Percentiles rank a stretch among this genome's conserved stretches.
Conservation (phyloP, 2,797 vertebrate species). For the Cuniculus paca region DNA sequence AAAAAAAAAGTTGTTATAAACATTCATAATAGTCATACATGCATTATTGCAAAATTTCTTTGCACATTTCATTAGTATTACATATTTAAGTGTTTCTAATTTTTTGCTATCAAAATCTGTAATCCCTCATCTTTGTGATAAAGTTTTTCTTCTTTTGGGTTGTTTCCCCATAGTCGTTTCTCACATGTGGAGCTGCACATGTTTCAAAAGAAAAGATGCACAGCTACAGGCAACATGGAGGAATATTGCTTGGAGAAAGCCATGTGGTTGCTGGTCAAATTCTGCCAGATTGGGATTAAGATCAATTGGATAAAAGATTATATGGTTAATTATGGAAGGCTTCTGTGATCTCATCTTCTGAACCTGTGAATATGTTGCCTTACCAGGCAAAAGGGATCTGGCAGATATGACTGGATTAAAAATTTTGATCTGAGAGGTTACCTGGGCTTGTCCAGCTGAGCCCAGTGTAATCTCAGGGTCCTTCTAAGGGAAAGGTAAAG, state of each 20-base stretch:
- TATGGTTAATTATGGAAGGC: background rate
- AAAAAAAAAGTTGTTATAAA: background rate
- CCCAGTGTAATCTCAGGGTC: background rate
- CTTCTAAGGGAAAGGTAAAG: background rate
- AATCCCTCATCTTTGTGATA: background rate
- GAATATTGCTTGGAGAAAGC: background rate
- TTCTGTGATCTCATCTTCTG: background rate
- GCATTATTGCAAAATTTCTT: background rate
- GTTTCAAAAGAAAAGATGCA: conserved; percentile 21
- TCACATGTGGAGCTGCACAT: background rate
- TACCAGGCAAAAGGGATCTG: background rate
- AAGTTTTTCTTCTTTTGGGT: background rate
- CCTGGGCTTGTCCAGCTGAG: background rate
- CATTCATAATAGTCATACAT: background rate
- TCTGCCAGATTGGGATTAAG: background rate
- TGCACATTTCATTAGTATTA: background rate
- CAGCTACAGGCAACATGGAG: background rate
- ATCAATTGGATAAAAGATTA: background rate
- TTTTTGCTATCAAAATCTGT: background rate
- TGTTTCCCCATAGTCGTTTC: background rate
- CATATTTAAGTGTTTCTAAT: background rate
- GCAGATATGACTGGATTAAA: background rate
- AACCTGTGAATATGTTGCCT: background rate
- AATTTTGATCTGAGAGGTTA: background rate
- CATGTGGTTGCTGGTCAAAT: background rate